Evolutionary conservation across 1,140 invertebrate genomes (phyloP), one percentile per base, ranked within the genome.

Genomic region (Drosophila santomea): DNA sequence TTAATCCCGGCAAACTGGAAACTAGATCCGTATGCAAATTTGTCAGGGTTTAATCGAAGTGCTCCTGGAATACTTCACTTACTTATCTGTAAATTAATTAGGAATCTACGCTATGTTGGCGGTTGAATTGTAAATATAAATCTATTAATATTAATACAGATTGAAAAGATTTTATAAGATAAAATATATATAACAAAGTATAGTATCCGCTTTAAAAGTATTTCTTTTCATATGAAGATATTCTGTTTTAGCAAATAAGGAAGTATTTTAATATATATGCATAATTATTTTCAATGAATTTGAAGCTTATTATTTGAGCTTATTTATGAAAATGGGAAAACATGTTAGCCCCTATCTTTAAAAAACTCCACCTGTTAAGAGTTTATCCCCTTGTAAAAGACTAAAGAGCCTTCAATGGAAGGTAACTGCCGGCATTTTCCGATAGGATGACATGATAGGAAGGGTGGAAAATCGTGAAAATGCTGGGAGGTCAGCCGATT

Each of bases 1-100:
- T 68, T 68, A 68, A 52, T 68, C 47, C 60, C 38, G 64, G 59
- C 38, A 66, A 68, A 47, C 60, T 11, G 25, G n/a, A 15, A 15
- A 12, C 58, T 32, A 35, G 38, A 20, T 43, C 17, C 60, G 44
- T 36, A 50, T 17, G 32, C 5, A 41, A 50, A 39, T 62, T 55
- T 23, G 58, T 20, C 39, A 3, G 12, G 6, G 35, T 20, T 32
- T n/a, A 20, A 14, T 2, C 10, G 17, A 8, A 20, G 14, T 3
- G 7, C 47, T 15, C 4, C 15, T 11, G 7, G 17, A 20, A 20
- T 45, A 43, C n/a, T 43, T 43, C 15, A n/a, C 10, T 4, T 15
- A 15, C 41, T 0, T 3, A 32, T 10, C 2, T 32, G 8, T 3
- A 32, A 32, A 32, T 32, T 32, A 10, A 32, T 32, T 10, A 32